phyloP scores from a whole-genome alignment of 2,888 invertebrate species.

The Drosophila imparisetae region DNA sequence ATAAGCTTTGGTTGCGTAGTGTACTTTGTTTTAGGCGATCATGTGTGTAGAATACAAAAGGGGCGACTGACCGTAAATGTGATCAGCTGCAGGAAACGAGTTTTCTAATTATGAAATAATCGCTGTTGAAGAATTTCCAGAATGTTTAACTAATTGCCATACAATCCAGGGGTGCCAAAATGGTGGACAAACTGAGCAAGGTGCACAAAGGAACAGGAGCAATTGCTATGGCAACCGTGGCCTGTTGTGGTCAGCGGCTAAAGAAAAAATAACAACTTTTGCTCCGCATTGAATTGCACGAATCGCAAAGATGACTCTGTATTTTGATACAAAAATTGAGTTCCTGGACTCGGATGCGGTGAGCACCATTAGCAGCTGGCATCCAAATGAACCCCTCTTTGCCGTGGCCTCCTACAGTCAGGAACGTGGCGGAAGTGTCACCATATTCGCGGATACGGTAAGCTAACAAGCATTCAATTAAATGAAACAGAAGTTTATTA shows the following conservation, averaged over 20 bases:
- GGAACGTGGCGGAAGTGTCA: slow-evolving; percentile 94
- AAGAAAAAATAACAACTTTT: neutral
- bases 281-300: neutral
- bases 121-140: slow-evolving; percentile 8
- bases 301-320: slow-evolving; percentile 88
- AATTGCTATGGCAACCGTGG: slow-evolving; percentile 40
- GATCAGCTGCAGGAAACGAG: slow-evolving; percentile 26
- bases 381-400: slow-evolving; percentile 90
- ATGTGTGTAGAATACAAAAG: slow-evolving; percentile 37
- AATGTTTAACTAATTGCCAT: slow-evolving; percentile 3
- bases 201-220: slow-evolving; percentile 4
- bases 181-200: neutral
- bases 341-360: slow-evolving; percentile 91
- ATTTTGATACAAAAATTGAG: slow-evolving; percentile 93
- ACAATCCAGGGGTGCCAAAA: slow-evolving; percentile 22
- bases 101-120: slow-evolving; percentile 22
- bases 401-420: slow-evolving; percentile 95
- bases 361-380: slow-evolving; percentile 93
- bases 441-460: slow-evolving; percentile 94
- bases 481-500: neutral
- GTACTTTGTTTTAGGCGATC: slow-evolving; percentile 34
- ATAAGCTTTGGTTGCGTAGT: slow-evolving; percentile 20
- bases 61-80: slow-evolving; percentile 20
- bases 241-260: slow-evolving; percentile 54
- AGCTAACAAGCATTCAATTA: slow-evolving; percentile 62